A percentile compares a stretch with the other conserved stretches of the same genome.
phyloP scores from a whole-genome alignment of 2,797 vertebrate genomes.

The Ataeniobius toweri region DNA sequence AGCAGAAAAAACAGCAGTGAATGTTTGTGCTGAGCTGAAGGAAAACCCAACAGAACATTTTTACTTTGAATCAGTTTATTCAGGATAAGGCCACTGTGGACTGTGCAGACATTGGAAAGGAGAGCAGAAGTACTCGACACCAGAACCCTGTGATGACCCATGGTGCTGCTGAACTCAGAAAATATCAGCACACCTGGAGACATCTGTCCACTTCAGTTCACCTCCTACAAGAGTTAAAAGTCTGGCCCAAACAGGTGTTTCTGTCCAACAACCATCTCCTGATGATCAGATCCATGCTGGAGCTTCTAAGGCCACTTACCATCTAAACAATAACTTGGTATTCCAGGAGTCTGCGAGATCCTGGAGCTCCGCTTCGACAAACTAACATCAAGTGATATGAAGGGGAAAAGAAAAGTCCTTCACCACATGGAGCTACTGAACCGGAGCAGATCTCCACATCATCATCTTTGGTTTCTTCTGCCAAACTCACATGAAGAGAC shows the following conservation, averaged over 20 bases:
- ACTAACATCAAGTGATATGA: neutral
- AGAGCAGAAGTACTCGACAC: constrained; percentile 48
- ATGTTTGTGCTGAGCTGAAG: neutral
- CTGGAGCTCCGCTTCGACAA: neutral
- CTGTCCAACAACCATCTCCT: neutral
- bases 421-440: neutral
- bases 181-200: too few relatives aligned
- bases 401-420: neutral
- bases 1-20: neutral
- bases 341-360: neutral
- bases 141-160: neutral
- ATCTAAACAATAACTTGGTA: neutral
- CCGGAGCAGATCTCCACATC: neutral
- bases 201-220: neutral
- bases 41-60: neutral
- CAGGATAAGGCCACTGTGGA: constrained; percentile 82
- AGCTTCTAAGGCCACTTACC: constrained; percentile 10
- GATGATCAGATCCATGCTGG: neutral
- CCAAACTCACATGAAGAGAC: neutral
- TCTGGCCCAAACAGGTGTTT: neutral
- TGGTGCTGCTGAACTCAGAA: too few relatives aligned
- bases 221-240: constrained; percentile 44
- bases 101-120: constrained; percentile 70
- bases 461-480: constrained; percentile 17
- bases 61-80: constrained; percentile 71